Base-by-base conservation (phyloP, 2,888 invertebrate species). In the Leptinotarsa haldemani region DNA sequence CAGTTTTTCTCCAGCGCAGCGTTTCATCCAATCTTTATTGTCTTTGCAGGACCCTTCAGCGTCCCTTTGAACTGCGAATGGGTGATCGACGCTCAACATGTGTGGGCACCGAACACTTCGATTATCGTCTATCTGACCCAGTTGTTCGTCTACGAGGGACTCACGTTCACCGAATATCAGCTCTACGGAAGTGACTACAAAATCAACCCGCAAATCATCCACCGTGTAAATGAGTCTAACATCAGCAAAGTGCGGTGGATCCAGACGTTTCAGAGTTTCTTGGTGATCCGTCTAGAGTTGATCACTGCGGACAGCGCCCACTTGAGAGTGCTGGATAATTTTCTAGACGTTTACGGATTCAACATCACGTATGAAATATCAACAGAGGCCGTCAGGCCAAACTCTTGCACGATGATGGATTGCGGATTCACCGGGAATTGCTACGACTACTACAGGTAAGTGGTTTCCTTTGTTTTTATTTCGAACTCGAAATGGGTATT, bases 381-480 rank as follows among this genome's bases (percentile, higher is more conserved):
- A 69, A 87, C 90, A n/a, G 89, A 88, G 25, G 83, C 86, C 7
- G 89, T 90, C 25, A 90, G 91, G 80, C 82, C 86, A 1, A 88
- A 90, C 65, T 91, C 93, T 25, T 97, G 97, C 86, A 94, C 94
- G 76, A 93, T 95, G 73, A 90, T 92, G 79, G 92, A 93, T 81
- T 97, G 97, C 85, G 93, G 96, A 0, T 94, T 94, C 79, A 91
- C 95, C n/a, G 97, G 97, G 16, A 92, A 95, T 85, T 97, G 97
- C 86, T 92, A 92, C 84, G 94, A 89, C 15, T 91, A 95, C 86
- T 95, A 91, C 85, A 90, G 91, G 95, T 95, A 86, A 93, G 94
- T 90, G 81, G 56, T 74, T 63, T 22, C 16, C 4, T 18, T 18
- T 56, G 12, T 40, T n/a, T 22, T 69, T 12, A 22, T 20, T 18